A percentile compares a stretch with the other conserved stretches of the same genome.
Conservation (phyloP, 2,797 vertebrate genomes). For the Hydrocynus forskahlii region DNA sequence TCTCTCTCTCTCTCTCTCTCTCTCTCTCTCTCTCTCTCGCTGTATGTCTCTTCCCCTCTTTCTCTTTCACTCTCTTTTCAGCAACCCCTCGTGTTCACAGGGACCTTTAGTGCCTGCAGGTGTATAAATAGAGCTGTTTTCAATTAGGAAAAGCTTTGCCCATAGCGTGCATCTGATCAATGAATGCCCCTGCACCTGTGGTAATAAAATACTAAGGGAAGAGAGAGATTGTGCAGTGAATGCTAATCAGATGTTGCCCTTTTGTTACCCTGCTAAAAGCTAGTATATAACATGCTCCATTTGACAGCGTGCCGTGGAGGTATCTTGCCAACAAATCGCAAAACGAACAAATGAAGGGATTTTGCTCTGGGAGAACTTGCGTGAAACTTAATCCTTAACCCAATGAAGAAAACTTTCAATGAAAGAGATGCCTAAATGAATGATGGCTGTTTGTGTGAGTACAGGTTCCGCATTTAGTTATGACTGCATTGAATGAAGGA, state of each 20-base stretch:
- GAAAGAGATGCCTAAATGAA: slow-evolving; percentile 64
- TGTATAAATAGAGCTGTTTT: slow-evolving; percentile 89
- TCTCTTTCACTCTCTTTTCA: slow-evolving; percentile 41
- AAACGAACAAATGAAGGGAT: slow-evolving; percentile 71
- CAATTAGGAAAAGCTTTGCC: slow-evolving; percentile 78
- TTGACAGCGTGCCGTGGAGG: slow-evolving; percentile 70
- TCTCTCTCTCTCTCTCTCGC: slow-evolving; percentile 15
- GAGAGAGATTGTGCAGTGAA: slow-evolving; percentile 74
- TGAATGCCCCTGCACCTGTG: slow-evolving; percentile 86
- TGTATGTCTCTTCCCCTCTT: slow-evolving; percentile 19
- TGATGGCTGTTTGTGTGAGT: slow-evolving; percentile 62
- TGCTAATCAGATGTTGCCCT: slow-evolving; percentile 83
- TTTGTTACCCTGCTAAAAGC: slow-evolving; percentile 75
- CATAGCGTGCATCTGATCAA: slow-evolving; percentile 83
- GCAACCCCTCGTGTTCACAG: slow-evolving; percentile 64
- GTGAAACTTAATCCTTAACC: slow-evolving; percentile 69
- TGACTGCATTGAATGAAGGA: slow-evolving; percentile 53
- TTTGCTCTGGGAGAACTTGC: slow-evolving; percentile 44
- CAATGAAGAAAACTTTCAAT: slow-evolving; percentile 65
- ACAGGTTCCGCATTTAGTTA: slow-evolving; percentile 56
- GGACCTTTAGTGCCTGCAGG: slow-evolving; percentile 85
- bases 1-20: too few relatives aligned
- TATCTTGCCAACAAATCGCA: slow-evolving; percentile 69
- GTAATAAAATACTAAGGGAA: slow-evolving; percentile 83
- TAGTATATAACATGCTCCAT: slow-evolving; percentile 73